Base-by-base conservation (phyloP, 2,113 vertebrate genomes). In the Apteryx owenii region DNA sequence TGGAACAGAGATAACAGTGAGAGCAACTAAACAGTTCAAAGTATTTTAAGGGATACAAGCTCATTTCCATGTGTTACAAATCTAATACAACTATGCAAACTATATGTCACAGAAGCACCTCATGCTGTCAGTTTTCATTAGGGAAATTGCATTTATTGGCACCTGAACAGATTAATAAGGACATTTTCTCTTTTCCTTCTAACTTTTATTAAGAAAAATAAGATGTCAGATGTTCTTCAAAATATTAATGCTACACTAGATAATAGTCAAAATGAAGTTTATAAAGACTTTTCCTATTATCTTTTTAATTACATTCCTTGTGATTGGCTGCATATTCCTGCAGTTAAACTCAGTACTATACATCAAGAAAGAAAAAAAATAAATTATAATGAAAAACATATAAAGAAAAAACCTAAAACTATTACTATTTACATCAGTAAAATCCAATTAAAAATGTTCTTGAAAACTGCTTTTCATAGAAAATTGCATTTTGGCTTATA, bases 151-250 rank as follows among this genome's bases (percentile, higher is more conserved):
- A 60, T 42, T 69, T 77, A 25, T 20, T 81, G 56, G n/a, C 44
- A 61, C 15, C 51, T 79, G 50, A 85, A 54, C 28, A 78, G 86
- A 88, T 68, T 73, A 90, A 79, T 66, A 71, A 84, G 17, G 42
- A 85, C 50, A 51, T 58, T 79, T 85, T 89, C 6, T 71, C 46
- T 78, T 90, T 83, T 65, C 12, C 48, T 44, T 73, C 7, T 81
- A 26, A n/a, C 72, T 86, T 81, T 83, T 89, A 72, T 78, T 83
- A 62, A 19, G 65, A 75, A 95, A 92, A 92, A 85, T 85, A 76
- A 71, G 23, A 79, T 70, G 82, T 38, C 60, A 87, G 38, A 42
- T 66, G 6, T 61, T 90, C 61, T 76, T 91, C 81, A 84, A 71
- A 88, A 83, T 78, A 92, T 81, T 84, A 81, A 87, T 80, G 12